Percentiles rank a stretch among this genome's conserved stretches.
phyloP scores from a whole-genome alignment of 2,797 vertebrate genomes.

The Heteromormyrus szaboi region DNA sequence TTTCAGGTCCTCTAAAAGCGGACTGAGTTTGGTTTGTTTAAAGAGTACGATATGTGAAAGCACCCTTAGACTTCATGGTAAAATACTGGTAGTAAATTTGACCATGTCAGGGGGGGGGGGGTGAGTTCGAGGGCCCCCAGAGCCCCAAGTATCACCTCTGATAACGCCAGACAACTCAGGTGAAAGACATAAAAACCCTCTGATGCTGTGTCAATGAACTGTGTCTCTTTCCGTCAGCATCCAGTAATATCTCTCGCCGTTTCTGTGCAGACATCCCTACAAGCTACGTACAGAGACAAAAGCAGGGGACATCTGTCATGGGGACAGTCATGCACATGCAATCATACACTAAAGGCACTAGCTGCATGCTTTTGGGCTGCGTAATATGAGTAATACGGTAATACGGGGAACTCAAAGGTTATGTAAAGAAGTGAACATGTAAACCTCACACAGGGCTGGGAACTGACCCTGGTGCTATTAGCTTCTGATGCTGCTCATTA shows the following conservation, averaged over 20 bases:
- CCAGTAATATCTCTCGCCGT: neutral
- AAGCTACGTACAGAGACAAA: neutral
- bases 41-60: neutral
- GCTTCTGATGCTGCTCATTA: neutral
- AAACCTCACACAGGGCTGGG: neutral
- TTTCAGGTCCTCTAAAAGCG: neutral
- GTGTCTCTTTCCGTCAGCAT: neutral
- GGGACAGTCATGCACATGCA: neutral
- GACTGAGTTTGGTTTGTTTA: neutral
- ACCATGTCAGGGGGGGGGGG: neutral
- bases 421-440: neutral
- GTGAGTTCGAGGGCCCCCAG: neutral
- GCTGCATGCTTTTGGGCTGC: neutral
- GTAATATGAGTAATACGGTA: neutral
- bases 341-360: neutral
- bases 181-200: neutral
- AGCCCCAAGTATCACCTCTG: neutral
- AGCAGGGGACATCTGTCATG: neutral
- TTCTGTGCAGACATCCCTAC: neutral
- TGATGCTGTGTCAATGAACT: neutral
- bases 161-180: neutral
- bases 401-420: neutral
- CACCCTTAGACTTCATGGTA: neutral
- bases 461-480: neutral
- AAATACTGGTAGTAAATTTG: neutral